Evolutionary conservation across 2,113 vertebrate species (phyloP).

Genomic region (Cygnus buccinator): DNA sequence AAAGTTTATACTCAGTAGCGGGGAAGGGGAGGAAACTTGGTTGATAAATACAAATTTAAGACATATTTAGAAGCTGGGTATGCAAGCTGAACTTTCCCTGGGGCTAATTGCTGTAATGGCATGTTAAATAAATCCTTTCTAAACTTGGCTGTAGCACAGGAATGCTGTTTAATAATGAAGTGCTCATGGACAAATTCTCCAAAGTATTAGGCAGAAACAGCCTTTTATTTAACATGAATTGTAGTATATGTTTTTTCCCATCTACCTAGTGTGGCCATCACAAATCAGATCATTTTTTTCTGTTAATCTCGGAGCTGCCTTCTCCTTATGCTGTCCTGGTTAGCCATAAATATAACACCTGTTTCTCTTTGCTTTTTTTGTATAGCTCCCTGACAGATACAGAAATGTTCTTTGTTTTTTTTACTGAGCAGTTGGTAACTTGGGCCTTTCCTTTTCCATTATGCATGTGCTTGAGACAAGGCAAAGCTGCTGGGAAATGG

Average conservation of each 20-base stretch:
- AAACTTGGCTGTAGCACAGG: slow-evolving; percentile 40
- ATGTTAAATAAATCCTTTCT: slow-evolving; percentile 62
- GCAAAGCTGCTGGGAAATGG: neutral
- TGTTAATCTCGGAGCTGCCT: neutral
- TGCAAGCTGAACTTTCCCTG: slow-evolving; percentile 50
- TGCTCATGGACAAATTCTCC: slow-evolving; percentile 30
- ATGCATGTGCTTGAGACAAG: neutral
- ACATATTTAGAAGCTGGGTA: slow-evolving; percentile 36
- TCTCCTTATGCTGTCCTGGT: neutral
- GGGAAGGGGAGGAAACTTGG: neutral
- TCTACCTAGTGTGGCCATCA: neutral
- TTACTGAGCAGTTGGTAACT: neutral
- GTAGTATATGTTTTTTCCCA: neutral
- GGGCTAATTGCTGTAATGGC: slow-evolving; percentile 57
- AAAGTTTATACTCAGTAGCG: neutral
- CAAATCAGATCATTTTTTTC: neutral
- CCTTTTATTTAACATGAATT: slow-evolving; percentile 33
- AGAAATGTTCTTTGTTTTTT: neutral
- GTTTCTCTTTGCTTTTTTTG: neutral
- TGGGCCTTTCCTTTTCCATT: neutral
- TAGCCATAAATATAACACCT: neutral
- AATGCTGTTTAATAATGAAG: neutral
- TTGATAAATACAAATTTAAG: slow-evolving; percentile 37
- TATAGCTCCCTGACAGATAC: neutral
- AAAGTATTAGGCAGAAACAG: neutral